phyloP scores from a whole-genome alignment of 1,140 invertebrate species.

The Caligus rogercresseyi region DNA sequence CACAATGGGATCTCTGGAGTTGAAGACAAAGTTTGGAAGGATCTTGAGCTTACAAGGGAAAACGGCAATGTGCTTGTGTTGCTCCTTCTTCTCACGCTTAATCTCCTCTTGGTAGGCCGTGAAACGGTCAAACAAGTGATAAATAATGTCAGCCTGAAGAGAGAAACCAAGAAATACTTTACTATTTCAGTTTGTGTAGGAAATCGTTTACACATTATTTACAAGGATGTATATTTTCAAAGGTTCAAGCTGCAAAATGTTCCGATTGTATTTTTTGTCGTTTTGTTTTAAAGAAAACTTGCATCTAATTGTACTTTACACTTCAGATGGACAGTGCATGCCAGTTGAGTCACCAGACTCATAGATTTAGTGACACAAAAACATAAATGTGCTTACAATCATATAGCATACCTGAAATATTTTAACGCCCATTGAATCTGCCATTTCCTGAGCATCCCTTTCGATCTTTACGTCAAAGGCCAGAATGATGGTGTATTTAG shows the following conservation, averaged over 20 bases:
- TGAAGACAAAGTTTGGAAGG: constrained; percentile 55
- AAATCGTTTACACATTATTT: too few species aligned
- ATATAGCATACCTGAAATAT: constrained; percentile 84
- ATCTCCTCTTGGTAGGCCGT: constrained; percentile 82
- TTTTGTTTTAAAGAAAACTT: too few species aligned
- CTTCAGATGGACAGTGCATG: too few species aligned
- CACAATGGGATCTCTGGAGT: constrained; percentile 77
- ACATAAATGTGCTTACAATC: constrained; percentile 45
- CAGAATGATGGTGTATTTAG: constrained; percentile 88
- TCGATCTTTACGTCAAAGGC: constrained; percentile 99
- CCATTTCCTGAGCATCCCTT: constrained; percentile 87
- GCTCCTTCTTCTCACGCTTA: constrained; percentile 76
- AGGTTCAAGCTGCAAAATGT: too few species aligned
- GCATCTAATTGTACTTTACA: too few species aligned
- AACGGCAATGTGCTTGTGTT: constrained; percentile 87
- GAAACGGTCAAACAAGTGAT: constrained; percentile 97
- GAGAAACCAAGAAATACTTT: neutral
- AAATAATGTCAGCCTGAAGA: constrained; percentile 93
- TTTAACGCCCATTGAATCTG: constrained; percentile 77
- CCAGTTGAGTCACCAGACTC: too few species aligned
- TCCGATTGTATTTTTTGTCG: too few species aligned
- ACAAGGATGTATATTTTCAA: too few species aligned
- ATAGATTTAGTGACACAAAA: too few species aligned
- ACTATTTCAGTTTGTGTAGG: too few species aligned
- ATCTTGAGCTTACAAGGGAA: constrained; percentile 90